Evolutionary conservation across 2,113 vertebrate genomes (phyloP).

Genomic region (Upupa epops): DNA sequence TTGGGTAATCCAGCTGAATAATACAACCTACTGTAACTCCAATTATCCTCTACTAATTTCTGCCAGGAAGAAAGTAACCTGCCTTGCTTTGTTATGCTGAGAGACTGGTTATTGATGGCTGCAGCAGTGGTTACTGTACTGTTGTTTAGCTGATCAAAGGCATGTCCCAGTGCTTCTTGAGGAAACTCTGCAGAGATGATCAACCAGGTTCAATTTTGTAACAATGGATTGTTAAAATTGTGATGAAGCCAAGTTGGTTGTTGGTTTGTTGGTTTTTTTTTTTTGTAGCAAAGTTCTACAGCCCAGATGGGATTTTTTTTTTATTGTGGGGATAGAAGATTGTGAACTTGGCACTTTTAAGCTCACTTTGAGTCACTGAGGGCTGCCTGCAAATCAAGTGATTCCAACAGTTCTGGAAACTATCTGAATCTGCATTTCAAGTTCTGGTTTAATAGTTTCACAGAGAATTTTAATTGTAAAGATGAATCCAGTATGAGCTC

Average conservation of each 20-base stretch:
- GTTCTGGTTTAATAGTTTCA: not conserved
- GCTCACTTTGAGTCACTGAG: not conserved
- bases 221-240: not conserved
- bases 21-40: not conserved
- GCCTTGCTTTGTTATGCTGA: not conserved
- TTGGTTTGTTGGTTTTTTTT: too few species aligned
- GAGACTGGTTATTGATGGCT: not conserved
- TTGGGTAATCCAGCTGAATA: not conserved
- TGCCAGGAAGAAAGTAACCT: not conserved
- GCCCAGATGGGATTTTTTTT: not conserved
- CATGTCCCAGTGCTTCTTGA: not conserved
- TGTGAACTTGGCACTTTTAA: not conserved
- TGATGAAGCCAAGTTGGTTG: fast-evolving
- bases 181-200: not conserved
- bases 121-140: not conserved
- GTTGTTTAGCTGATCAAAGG: not conserved
- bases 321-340: not conserved
- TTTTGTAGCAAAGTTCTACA: not conserved
- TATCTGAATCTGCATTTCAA: not conserved
- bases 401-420: not conserved
- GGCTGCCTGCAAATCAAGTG: not conserved
- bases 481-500: not conserved
- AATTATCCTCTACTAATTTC: not conserved
- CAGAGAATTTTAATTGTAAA: not conserved
- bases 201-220: not conserved